phyloP scores from a whole-genome alignment of 2,888 invertebrate genomes.

The Amphimallon solstitiale region DNA sequence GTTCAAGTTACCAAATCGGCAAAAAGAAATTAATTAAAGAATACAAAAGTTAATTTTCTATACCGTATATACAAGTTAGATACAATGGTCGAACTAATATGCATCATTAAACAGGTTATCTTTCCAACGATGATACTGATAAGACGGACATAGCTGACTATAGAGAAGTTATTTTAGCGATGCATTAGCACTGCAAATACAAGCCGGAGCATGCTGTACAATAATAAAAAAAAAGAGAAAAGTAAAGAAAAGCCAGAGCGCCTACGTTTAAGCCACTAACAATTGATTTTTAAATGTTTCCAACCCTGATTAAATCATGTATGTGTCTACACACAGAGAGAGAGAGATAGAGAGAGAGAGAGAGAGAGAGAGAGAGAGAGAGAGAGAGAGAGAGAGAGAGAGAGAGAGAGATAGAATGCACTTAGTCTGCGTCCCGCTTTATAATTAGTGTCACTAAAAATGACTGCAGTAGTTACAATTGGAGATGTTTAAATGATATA shows the following conservation, averaged over 20 bases:
- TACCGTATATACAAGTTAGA: constrained; percentile 8
- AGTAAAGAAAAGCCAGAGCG: constrained; percentile 34
- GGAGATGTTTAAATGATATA: not conserved
- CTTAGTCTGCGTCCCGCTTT: constrained; percentile 38
- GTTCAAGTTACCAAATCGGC: no score
- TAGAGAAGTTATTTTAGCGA: constrained; percentile 45
- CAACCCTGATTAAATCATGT: constrained; percentile 49
- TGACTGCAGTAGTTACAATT: not conserved
- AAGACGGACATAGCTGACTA: constrained; percentile 47
- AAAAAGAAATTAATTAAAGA: no score
- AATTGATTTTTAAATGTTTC: constrained; percentile 50
- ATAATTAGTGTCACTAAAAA: constrained; percentile 49
- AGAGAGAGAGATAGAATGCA: no score
- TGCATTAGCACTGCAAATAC: constrained; percentile 49
- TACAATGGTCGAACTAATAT: constrained; percentile 50
- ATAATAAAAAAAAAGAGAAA: constrained; percentile 36
- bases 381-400: no score
- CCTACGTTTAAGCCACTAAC: constrained; percentile 48
- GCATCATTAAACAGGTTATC: constrained; percentile 50
- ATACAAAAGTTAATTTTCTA: no score
- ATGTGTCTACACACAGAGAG: no score
- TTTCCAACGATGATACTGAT: constrained; percentile 47
- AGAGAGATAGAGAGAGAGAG: no score
- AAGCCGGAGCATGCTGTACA: constrained; percentile 34
- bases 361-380: no score